Conservation (phyloP, 2,888 invertebrate genomes). For the Drosophila helvetica region DNA sequence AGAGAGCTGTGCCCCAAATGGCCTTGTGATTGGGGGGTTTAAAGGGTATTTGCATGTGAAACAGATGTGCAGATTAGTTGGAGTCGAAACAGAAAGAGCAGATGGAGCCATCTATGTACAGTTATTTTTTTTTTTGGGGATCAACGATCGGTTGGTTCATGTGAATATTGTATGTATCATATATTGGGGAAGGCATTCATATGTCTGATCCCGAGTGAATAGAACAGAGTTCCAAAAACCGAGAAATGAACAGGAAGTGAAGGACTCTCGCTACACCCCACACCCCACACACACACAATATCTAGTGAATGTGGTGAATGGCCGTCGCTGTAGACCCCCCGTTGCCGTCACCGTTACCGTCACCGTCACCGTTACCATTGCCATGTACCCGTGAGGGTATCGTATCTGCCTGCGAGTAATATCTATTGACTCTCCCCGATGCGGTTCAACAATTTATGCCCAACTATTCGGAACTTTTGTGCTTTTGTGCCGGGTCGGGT, state of each 20-base stretch:
- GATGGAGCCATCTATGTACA: background rate
- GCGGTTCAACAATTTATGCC: slow-evolving; percentile 56
- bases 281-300: background rate
- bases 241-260: background rate
- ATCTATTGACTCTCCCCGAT: slow-evolving; percentile 55
- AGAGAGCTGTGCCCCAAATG: background rate
- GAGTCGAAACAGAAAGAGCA: background rate
- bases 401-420: slow-evolving; percentile 2
- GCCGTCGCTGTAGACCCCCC: background rate
- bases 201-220: background rate
- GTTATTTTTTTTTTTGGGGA: background rate
- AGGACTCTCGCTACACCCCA: background rate
- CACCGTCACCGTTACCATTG: background rate
- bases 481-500: slow-evolving; percentile 10
- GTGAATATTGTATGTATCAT: background rate
- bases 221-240: background rate
- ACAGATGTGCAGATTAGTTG: background rate
- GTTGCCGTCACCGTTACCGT: no score
- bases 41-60: background rate
- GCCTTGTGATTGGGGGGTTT: background rate
- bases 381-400: background rate
- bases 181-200: no score
- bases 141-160: background rate
- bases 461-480: slow-evolving; percentile 42
- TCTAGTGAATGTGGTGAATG: background rate